phyloP scores from a whole-genome alignment of 1,140 invertebrate genomes.

The Pseudoatta argentina region DNA sequence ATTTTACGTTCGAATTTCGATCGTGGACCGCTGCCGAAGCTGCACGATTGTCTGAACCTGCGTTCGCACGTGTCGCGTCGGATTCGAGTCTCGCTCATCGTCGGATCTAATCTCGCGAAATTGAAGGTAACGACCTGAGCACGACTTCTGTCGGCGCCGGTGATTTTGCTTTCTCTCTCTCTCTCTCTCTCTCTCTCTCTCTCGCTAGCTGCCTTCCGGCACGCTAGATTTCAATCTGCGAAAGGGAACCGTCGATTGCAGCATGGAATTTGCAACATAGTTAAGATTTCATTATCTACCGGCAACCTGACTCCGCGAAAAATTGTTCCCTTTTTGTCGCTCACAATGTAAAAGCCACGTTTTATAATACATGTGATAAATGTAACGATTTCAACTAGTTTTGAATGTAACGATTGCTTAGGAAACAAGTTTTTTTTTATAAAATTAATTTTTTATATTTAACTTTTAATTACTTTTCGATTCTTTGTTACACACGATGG shows the following conservation, averaged over 20 bases:
- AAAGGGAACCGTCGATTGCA: conserved; percentile 28
- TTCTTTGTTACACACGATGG: too few species aligned
- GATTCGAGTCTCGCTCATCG: conserved; percentile 25
- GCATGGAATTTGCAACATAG: not conserved
- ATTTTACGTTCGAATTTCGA: conserved; percentile 51
- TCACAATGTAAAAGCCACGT: not conserved
- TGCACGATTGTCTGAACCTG: conserved; percentile 33
- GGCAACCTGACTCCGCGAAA: not conserved
- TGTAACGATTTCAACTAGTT: not conserved
- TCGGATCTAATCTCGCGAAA: conserved; percentile 51
- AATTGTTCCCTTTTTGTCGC: not conserved
- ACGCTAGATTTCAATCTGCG: conserved; percentile 14
- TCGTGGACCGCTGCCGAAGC: not conserved
- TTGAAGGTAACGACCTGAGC: conserved; percentile 51
- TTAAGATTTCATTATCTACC: conserved; percentile 7
- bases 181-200: conserved; percentile 5
- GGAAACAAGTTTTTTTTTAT: not conserved
- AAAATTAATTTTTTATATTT: too few species aligned
- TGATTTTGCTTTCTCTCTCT: conserved; percentile 4
- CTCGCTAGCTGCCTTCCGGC: not conserved
- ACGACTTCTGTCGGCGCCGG: conserved; percentile 14
- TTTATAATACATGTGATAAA: not conserved
- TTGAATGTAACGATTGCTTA: not conserved
- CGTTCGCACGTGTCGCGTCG: conserved; percentile 7
- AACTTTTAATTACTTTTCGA: too few species aligned